Base-by-base conservation (phyloP, 35 echinoderm and acorn worm genomes). In the Amphiura filiformis region DNA sequence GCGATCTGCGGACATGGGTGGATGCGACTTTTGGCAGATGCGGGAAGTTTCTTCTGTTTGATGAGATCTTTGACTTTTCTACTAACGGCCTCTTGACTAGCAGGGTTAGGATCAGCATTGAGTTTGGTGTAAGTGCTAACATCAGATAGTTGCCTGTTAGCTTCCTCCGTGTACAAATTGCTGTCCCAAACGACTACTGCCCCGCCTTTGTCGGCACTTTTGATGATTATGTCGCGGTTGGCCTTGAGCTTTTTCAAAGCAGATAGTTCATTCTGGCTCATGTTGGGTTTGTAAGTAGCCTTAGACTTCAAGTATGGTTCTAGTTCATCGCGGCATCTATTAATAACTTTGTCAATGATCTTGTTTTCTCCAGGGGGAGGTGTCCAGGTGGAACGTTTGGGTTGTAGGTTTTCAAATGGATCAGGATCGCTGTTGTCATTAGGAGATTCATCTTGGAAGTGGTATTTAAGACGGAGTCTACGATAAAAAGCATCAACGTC, bases 111-210 rank as follows among this genome's bases (percentile, higher is more conserved):
- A 39, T 89, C 87, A 18, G 31, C 13, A 31, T 81, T 41, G 0
- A 89, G 0, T 83, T 33, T 30, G 39, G 31, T 14, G 56, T 89
- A 89, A 34, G 70, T 32, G 1, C 57, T 41, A 32, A 0, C 33
- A n/a, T 79, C 39, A 88, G 86, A 88, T 32, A 88, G 38, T 47
- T 88, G 76, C 0, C 86, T 64, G 13, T 39, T 36, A 0, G 76
- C 77, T 49, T 88, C 86, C 12, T 78, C 34, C 1, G 79, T 31
- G 35, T 80, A 88, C 0, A 88, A 23, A 15, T 79, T 70, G 47
- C 86, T 17, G 18, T 39, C 37, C 75, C 86, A 88, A 26, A 86
- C 84, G 14, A 88, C 86, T 34, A 79, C 42, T 35, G 86, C 76
- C 15, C 86, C 86, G 28, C n/a, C n/a, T n/a, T n/a, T n/a, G n/a